phyloP scores from a whole-genome alignment of 30 jellyfish, hydroid and myxozoan genomes.

The Hydractinia symbiolongicarpus region DNA sequence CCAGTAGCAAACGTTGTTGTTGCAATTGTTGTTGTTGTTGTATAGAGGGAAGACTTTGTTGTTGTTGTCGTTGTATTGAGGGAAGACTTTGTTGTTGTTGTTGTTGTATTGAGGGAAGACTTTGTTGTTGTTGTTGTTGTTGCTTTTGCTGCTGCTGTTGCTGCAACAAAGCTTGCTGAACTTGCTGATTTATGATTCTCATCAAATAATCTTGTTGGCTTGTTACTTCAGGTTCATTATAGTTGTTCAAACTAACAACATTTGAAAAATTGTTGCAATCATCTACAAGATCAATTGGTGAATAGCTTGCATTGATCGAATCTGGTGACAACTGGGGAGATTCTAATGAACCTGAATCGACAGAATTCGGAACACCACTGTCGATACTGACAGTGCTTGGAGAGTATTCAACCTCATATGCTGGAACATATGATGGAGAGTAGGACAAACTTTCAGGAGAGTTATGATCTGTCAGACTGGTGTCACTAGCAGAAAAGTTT shows the following conservation, averaged over 20 bases:
- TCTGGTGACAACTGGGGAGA: constrained; percentile 29
- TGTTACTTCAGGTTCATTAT: background rate
- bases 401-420: constrained; percentile 9
- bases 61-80: background rate
- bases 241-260: background rate
- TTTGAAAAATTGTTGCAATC: background rate
- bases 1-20: constrained; percentile 11
- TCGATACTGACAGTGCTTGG: constrained; percentile 32
- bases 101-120: background rate
- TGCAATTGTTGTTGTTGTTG: background rate
- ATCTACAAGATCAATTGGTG: background rate
- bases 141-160: constrained; percentile 28
- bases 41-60: background rate
- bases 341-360: constrained; percentile 20
- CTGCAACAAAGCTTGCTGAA: constrained; percentile 29
- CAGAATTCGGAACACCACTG: constrained; percentile 38
- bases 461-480: constrained; percentile 17
- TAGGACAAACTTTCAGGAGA: constrained; percentile 1
- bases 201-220: constrained; percentile 9
- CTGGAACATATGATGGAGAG: background rate
- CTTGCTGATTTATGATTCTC: constrained; percentile 20
- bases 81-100: background rate
- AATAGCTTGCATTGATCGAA: background rate
- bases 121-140: constrained; percentile 32
- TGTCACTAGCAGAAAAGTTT: background rate